phyloP scores from a whole-genome alignment of 1,140 invertebrate genomes.

The Calliphora vicina region DNA sequence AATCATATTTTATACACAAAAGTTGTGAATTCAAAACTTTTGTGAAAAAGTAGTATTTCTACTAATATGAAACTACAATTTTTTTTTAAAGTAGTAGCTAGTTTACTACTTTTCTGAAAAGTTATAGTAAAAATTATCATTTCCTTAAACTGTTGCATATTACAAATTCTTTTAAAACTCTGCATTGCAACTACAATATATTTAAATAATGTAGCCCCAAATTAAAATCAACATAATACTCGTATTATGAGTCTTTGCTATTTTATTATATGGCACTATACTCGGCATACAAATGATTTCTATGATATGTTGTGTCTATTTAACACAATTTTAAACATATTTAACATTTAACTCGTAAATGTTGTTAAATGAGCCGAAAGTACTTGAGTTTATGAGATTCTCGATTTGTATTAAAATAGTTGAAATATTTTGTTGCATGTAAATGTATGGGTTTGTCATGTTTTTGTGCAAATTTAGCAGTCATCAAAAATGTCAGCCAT shows the following conservation, averaged over 20 bases:
- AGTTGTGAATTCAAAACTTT: too few relatives aligned
- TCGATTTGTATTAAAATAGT: neutral
- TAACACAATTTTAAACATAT: constrained; percentile 31
- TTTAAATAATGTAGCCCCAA: neutral
- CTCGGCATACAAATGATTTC: neutral
- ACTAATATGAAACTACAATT: too few relatives aligned
- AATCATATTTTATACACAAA: too few relatives aligned
- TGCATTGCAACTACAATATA: neutral
- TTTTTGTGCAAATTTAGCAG: neutral
- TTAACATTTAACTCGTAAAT: constrained; percentile 24
- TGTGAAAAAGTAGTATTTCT: too few relatives aligned
- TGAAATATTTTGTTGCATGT: too few relatives aligned
- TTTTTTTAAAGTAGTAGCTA: too few relatives aligned
- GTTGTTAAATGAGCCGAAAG: constrained; percentile 22
- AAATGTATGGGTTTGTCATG: neutral
- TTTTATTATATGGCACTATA: neutral
- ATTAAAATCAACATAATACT: neutral
- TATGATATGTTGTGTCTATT: neutral
- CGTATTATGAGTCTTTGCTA: too few relatives aligned
- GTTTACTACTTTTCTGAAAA: too few relatives aligned
- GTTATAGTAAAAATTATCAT: too few relatives aligned
- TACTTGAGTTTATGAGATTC: constrained; percentile 16
- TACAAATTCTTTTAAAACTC: too few relatives aligned
- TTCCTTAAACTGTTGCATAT: too few relatives aligned
- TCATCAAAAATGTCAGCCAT: constrained; percentile 23